Conservation (phyloP, 2,797 vertebrate genomes). For the Sarcoramphus papa region DNA sequence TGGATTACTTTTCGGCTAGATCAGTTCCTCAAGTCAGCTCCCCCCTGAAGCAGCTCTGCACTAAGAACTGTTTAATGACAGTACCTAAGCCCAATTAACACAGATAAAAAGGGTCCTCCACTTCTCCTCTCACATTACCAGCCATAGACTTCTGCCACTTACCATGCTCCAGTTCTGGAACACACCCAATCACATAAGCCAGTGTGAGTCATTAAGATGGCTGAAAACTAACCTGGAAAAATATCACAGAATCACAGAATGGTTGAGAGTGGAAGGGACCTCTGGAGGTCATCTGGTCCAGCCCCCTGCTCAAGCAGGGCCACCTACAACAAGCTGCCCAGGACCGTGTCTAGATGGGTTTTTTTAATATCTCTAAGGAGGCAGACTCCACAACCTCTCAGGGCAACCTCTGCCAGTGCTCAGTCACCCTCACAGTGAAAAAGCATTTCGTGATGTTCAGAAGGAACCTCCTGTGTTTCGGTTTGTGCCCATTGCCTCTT, state of each 20-base stretch:
- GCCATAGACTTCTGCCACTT: not conserved
- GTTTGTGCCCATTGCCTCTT: not conserved
- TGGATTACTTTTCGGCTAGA: not conserved
- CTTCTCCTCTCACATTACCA: not conserved
- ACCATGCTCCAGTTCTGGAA: not conserved
- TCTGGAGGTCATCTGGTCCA: not conserved
- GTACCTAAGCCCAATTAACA: not conserved
- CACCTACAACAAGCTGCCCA: not conserved
- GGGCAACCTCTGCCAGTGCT: not conserved
- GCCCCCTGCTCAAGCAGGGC: not conserved
- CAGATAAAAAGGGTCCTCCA: not conserved
- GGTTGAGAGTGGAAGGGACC: not conserved
- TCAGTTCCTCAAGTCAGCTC: not conserved
- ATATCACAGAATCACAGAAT: not conserved
- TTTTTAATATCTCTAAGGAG: not conserved
- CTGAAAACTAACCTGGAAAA: not conserved
- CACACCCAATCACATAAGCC: not conserved
- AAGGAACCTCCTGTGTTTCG: not conserved
- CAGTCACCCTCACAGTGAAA: not conserved
- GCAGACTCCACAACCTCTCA: not conserved
- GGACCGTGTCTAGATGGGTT: fast-evolving
- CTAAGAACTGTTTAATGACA: not conserved
- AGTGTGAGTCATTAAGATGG: not conserved
- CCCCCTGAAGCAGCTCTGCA: not conserved
- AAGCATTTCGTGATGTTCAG: not conserved